Evolutionary conservation across 2,888 invertebrate genomes (phyloP), one percentile per base, ranked within the genome.

Genomic region (Lepidocyrtoides sp.): DNA sequence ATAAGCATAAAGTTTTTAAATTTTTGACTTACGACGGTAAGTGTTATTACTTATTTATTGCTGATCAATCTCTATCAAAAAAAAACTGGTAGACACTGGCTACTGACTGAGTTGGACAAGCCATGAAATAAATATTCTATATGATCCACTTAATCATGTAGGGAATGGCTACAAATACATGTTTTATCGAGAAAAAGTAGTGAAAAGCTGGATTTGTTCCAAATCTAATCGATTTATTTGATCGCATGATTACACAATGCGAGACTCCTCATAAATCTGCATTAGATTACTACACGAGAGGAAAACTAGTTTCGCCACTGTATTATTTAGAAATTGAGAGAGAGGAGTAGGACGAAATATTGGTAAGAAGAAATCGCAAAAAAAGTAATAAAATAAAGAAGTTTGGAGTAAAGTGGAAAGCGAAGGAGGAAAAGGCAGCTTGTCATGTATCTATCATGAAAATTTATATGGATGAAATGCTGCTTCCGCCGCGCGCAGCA

Each of bases 181-280:
- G n/a, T n/a, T n/a, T n/a, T n/a, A n/a, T n/a, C n/a, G n/a, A n/a
- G n/a, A n/a, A 26, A 32, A 54, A 10, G 8, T 77, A 4, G 3
- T 57, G 8, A 32, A 10, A 44, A 82, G 17, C 82, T 84, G 83
- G 83, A 84, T 72, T 72, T 29, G 72, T 36, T 85, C 85, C 85
- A 85, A 85, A 85, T 85, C 17, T 85, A 85, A 85, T 72, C 85
- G 85, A 75, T 41, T 85, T 72, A 84, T 85, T 85, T 54, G 83
- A 51, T 63, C 63, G 66, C 66, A 83, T 48, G 83, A 83, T 66
- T 83, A 83, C 44, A 83, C 26, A 83, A 83, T 69, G 51, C 48
- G 83, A 83, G 66, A 26, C 66, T 69, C 66, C n/a, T n/a, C n/a
- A 83, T 48, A 83, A 83, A 83, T 83, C 60, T 66, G 66, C 83